Conservation (phyloP, 1,140 invertebrate genomes). For the Cydia pomonella region DNA sequence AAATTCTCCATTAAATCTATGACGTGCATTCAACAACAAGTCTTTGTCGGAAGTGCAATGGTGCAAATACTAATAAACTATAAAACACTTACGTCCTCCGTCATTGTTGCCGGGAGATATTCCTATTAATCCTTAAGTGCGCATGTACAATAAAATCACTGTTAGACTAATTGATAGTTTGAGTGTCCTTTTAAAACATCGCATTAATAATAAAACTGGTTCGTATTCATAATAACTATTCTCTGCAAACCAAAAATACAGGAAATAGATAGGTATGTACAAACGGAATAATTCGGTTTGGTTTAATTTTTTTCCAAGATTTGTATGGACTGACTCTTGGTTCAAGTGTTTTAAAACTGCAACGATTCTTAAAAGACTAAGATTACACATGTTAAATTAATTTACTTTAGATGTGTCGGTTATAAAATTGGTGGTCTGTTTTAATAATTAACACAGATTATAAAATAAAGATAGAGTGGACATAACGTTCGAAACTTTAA, state of each 20-base stretch:
- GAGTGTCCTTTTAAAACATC: not conserved
- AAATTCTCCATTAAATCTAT: not conserved
- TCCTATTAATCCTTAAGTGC: not conserved
- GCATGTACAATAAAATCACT: conserved; percentile 2
- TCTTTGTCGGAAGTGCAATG: not conserved
- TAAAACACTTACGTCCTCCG: conserved; percentile 10
- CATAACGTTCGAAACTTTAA: not conserved
- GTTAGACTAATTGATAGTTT: not conserved
- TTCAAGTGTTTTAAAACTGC: not conserved
- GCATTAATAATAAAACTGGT: not conserved
- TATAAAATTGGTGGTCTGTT: not conserved
- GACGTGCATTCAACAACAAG: not conserved
- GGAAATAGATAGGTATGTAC: too few relatives aligned
- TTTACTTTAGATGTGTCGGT: not conserved
- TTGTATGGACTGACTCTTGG: not conserved
- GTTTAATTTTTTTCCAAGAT: too few relatives aligned
- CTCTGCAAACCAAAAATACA: too few relatives aligned
- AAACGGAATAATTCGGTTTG: too few relatives aligned
- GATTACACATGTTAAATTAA: not conserved
- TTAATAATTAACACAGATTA: conserved; percentile 1
- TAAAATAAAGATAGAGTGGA: not conserved
- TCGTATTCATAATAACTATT: too few relatives aligned
- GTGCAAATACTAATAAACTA: conserved; percentile 11
- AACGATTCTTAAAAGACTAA: not conserved
- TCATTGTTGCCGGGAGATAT: not conserved